These are phyloP conservation scores for Caenorhabditis tropicalis DNA, from an alignment of 1,140 invertebrate genomes.

Conservation along the genomic window DNA sequence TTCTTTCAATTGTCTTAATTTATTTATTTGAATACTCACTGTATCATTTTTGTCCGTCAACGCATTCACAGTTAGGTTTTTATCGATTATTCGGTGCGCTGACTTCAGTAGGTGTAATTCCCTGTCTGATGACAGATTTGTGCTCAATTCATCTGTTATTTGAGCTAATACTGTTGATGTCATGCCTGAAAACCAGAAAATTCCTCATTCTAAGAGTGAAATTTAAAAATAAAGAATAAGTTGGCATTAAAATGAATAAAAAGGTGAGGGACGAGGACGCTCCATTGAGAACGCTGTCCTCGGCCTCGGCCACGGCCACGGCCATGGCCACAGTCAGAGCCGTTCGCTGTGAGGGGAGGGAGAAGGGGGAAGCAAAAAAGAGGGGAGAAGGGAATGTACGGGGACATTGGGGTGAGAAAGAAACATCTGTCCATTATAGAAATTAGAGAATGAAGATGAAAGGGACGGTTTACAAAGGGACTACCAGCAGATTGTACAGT, in stretches of 20 bases:
- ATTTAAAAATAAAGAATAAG: background rate
- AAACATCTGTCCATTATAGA: too few relatives aligned
- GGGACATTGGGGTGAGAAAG: too few relatives aligned
- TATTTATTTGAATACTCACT: background rate
- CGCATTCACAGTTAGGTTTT: background rate
- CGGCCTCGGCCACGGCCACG: background rate
- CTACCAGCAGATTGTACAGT: too few relatives aligned
- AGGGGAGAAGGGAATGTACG: background rate
- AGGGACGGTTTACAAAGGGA: too few relatives aligned
- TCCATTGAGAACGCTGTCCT: background rate
- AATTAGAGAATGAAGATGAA: too few relatives aligned
- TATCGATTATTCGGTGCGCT: constrained; percentile 13
- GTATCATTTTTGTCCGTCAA: constrained; percentile 21
- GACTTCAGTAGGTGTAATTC: constrained; percentile 30
- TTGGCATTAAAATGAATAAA: background rate
- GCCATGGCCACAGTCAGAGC: background rate
- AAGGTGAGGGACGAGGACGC: background rate
- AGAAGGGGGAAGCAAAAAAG: background rate
- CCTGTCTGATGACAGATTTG: constrained; percentile 13
- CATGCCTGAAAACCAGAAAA: background rate
- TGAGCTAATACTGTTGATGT: constrained; percentile 5
- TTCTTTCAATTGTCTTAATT: background rate
- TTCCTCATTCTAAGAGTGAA: background rate
- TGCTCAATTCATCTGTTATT: constrained; percentile 13
- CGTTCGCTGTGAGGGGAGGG: too few relatives aligned